Conservation (phyloP, 2,888 invertebrate species). For the Lepidocyrtoides sp. region DNA sequence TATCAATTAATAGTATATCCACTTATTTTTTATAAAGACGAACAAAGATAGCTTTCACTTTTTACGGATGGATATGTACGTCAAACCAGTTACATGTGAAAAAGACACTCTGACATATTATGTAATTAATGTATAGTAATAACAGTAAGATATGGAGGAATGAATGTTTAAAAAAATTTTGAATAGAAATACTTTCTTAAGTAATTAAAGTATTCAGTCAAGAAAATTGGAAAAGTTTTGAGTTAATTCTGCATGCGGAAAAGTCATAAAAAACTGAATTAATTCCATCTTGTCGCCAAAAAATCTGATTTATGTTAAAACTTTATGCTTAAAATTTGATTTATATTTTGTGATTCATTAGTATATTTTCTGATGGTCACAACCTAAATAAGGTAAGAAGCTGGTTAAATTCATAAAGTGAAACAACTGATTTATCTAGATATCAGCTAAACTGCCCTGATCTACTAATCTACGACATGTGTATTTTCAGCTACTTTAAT, state of each 20-base stretch:
- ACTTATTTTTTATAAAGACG: constrained; percentile 6
- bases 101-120: no score
- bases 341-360: not conserved
- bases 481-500: no score
- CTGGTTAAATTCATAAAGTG: not conserved
- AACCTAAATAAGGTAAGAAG: not conserved
- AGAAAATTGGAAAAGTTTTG: not conserved
- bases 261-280: no score
- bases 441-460: not conserved
- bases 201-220: constrained; percentile 32
- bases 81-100: not conserved
- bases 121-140: not conserved
- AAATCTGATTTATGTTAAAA: no score
- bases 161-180: not conserved
- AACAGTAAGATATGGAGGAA: constrained; percentile 22
- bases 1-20: not conserved
- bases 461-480: no score
- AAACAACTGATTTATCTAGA: not conserved
- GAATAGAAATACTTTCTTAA: not conserved
- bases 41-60: not conserved
- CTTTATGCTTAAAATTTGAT: no score
- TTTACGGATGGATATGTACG: constrained; percentile 23
- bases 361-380: not conserved
- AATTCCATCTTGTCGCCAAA: no score
- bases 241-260: no score